Conservation (phyloP, 2,797 vertebrate genomes). For the Urocyon cinereoargenteus region DNA sequence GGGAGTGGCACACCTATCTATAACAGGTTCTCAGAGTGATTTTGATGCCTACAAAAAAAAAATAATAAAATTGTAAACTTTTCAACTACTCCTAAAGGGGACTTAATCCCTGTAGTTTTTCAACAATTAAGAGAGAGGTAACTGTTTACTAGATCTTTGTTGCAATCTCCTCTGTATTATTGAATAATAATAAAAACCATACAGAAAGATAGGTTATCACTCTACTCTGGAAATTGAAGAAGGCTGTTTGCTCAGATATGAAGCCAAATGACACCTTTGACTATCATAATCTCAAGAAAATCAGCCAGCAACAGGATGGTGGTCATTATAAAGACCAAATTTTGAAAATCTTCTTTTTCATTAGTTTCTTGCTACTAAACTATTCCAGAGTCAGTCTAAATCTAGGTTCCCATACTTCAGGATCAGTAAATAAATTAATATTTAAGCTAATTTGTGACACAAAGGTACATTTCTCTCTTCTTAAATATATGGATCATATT, state of each 20-base stretch:
- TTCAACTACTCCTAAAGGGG: neutral
- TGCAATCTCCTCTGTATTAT: neutral
- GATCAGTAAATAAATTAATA: neutral
- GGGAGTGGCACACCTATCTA: neutral
- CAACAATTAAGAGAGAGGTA: neutral
- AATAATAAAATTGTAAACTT: neutral
- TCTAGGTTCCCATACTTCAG: neutral
- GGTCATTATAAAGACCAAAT: neutral
- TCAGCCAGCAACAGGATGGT: neutral
- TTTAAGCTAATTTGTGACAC: neutral
- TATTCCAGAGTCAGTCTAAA: neutral
- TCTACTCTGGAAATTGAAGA: neutral
- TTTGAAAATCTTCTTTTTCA: neutral
- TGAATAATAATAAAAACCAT: slow-evolving; percentile 24
- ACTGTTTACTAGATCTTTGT: neutral
- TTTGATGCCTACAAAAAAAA: neutral
- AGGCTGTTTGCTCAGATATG: neutral
- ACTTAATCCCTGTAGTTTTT: neutral
- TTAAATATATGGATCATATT: neutral
- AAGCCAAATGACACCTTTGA: neutral
- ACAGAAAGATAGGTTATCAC: neutral
- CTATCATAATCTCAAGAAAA: neutral
- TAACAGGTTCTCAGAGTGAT: slow-evolving; percentile 39
- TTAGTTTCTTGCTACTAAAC: neutral
- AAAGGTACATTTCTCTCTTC: slow-evolving; percentile 40